These are phyloP conservation scores for Drosophila subpulchrella DNA, from an alignment of 1,140 invertebrate genomes.

Conservation along the genomic window DNA sequence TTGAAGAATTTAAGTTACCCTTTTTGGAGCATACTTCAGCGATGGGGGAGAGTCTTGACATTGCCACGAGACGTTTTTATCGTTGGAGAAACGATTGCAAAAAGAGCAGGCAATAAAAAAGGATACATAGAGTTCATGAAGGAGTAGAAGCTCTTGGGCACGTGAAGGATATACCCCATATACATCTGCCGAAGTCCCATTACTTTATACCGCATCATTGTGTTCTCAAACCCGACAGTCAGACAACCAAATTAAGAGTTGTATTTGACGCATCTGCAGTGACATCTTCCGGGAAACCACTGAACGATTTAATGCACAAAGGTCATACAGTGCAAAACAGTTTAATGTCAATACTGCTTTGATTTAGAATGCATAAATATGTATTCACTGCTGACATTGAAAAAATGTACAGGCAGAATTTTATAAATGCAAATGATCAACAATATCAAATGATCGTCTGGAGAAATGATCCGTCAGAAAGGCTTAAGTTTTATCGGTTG, in stretches of 20 bases:
- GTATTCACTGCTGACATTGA: not conserved
- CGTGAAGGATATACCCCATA: constrained; percentile 49
- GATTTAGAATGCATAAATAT: not conserved
- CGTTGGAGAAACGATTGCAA: constrained; percentile 3
- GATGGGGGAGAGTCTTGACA: not conserved
- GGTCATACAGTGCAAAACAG: not conserved
- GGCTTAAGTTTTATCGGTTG: not conserved
- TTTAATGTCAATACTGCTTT: not conserved
- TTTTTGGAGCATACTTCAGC: too few species aligned
- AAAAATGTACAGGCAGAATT: too few species aligned
- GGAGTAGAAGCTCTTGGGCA: constrained; percentile 71
- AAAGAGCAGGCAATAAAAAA: constrained; percentile 2
- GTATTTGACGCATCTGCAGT: too few species aligned
- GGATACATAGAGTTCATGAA: too few species aligned
- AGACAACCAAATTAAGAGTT: too few species aligned
- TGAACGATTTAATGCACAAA: too few species aligned
- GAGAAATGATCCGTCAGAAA: not conserved
- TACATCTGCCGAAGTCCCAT: too few species aligned
- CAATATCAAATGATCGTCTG: not conserved
- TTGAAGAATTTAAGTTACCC: not conserved
- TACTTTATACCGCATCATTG: too few species aligned
- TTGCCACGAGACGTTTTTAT: not conserved
- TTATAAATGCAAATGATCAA: not conserved
- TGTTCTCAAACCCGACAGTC: too few species aligned
- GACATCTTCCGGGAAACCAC: too few species aligned